Conservation (phyloP, 2,113 vertebrate genomes). For the Vulpes ferrilata region DNA sequence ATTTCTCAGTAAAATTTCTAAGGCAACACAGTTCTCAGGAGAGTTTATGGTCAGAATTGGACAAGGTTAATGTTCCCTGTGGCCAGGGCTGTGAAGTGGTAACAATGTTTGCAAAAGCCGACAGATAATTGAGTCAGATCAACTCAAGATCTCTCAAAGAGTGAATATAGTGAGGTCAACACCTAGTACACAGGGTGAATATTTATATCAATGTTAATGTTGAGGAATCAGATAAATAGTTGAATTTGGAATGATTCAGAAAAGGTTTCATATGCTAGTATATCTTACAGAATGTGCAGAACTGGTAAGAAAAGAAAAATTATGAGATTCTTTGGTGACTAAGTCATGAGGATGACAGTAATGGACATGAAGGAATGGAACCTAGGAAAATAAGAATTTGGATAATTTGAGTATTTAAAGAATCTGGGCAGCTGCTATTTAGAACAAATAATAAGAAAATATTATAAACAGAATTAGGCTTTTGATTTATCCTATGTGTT, state of each 20-base stretch:
- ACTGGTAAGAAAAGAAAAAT: background rate
- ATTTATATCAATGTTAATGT: background rate
- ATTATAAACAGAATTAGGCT: background rate
- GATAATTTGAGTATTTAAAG: background rate
- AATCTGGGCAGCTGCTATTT: background rate
- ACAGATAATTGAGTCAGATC: background rate
- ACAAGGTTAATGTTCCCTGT: background rate
- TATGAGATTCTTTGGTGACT: background rate
- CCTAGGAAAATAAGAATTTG: background rate
- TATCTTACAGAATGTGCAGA: background rate
- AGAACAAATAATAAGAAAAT: background rate
- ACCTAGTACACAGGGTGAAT: background rate
- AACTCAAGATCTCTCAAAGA: background rate
- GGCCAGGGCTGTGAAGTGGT: background rate
- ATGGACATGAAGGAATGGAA: background rate
- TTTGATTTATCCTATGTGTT: background rate
- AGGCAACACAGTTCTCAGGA: background rate
- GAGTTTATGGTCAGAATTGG: background rate
- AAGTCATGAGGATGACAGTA: background rate
- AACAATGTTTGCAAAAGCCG: background rate
- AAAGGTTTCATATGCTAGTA: background rate
- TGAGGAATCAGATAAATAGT: background rate
- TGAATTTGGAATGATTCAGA: background rate
- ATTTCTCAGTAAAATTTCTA: background rate
- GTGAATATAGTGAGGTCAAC: background rate